Conservation (phyloP, 2,888 invertebrate genomes). For the Brachypalpus laphriformis region DNA sequence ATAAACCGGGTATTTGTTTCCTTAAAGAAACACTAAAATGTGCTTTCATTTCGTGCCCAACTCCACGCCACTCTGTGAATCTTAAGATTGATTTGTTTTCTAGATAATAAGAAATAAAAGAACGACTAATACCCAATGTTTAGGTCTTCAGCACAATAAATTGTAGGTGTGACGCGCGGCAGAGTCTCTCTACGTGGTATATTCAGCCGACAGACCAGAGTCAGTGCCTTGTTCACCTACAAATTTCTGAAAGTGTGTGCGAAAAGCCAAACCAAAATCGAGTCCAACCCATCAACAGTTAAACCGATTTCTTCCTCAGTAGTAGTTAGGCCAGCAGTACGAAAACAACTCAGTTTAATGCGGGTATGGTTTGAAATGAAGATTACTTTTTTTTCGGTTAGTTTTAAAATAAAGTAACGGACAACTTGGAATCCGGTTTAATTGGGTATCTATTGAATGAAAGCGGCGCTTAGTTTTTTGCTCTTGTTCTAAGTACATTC, state of each 20-base stretch:
- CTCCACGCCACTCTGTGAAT: background rate
- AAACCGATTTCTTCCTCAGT: conserved; percentile 43
- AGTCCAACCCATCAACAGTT: conserved; percentile 5
- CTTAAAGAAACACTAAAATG: conserved; percentile 21
- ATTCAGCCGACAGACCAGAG: background rate
- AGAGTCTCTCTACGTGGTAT: conserved; percentile 8
- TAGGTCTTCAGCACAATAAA: conserved; percentile 47
- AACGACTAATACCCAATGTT: conserved; percentile 32
- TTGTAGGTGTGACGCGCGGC: conserved; percentile 75
- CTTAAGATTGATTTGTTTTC: conserved; percentile 39
- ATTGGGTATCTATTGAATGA: background rate
- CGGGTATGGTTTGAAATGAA: background rate
- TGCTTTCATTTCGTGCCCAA: background rate
- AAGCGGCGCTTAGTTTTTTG: background rate
- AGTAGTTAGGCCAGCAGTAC: conserved; percentile 22
- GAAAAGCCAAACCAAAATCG: conserved; percentile 49
- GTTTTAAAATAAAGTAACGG: conserved; percentile 64
- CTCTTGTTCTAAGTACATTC: background rate
- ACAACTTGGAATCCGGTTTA: conserved; percentile 48
- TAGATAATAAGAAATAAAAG: conserved; percentile 34
- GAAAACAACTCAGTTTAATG: conserved; percentile 5
- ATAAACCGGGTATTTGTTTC: too few relatives aligned
- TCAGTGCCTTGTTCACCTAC: conserved; percentile 29
- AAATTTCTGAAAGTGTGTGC: conserved; percentile 36
- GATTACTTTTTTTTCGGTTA: background rate